Evolutionary conservation across 1,140 invertebrate genomes (phyloP).

Genomic region (Ericerus pela): DNA sequence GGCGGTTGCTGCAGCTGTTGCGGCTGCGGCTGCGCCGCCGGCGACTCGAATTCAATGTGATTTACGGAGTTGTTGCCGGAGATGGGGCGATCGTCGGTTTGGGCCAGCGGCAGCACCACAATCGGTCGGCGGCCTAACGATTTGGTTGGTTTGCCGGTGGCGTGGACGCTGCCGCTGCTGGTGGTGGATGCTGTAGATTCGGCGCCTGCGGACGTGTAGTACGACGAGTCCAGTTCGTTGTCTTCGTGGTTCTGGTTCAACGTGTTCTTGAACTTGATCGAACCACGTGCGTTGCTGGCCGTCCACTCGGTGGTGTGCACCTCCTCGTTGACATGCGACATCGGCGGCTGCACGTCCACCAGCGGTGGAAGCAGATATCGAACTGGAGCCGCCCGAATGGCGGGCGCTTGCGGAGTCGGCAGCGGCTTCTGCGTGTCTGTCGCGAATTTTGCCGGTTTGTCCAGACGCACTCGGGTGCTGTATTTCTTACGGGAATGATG

Average conservation of each 20-base stretch:
- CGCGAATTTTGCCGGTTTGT: constrained; percentile 2
- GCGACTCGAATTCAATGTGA: too few species aligned
- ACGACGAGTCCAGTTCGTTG: too few species aligned
- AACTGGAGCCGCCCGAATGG: constrained; percentile 13
- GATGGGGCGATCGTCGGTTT: too few species aligned
- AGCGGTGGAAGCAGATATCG: constrained; percentile 16
- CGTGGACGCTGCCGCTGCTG: too few species aligned
- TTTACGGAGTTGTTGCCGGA: too few species aligned
- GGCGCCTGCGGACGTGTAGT: too few species aligned
- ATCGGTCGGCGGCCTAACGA: too few species aligned
- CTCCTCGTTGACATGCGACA: constrained; percentile 4
- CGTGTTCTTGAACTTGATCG: background rate
- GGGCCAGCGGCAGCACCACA: too few species aligned
- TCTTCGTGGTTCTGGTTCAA: too few species aligned
- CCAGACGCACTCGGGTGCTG: background rate
- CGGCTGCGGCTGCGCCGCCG: background rate
- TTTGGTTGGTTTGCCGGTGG: too few species aligned
- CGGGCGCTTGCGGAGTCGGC: constrained; percentile 14
- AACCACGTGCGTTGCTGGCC: background rate
- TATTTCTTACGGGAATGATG: background rate
- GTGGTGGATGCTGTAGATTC: too few species aligned
- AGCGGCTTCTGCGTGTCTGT: background rate
- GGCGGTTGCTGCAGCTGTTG: background rate
- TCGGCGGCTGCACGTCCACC: background rate
- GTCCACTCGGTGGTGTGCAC: background rate